Evolutionary conservation across 2,113 vertebrate genomes (phyloP).

Genomic region (Desmodus rotundus): DNA sequence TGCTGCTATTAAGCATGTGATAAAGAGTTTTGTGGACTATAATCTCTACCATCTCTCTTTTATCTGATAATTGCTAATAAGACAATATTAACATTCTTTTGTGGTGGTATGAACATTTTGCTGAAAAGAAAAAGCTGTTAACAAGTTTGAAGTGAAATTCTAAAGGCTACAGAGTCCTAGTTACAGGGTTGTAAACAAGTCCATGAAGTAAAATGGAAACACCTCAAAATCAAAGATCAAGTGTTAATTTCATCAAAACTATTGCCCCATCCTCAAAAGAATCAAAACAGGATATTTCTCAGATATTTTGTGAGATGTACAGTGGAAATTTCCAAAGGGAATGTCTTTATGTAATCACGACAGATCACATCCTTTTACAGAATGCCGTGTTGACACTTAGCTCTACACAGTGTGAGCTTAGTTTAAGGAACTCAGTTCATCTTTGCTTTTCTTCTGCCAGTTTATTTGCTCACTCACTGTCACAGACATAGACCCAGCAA

Average conservation of each 20-base stretch:
- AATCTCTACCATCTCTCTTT: neutral
- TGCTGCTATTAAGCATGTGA: neutral
- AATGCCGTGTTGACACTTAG: neutral
- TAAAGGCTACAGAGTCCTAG: neutral
- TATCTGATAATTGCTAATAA: neutral
- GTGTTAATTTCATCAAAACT: constrained; percentile 16
- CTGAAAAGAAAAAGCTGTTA: constrained; percentile 11
- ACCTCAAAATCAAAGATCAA: neutral
- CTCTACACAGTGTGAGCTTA: neutral
- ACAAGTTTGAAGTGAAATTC: neutral
- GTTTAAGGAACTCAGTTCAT: neutral
- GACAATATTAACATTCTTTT: neutral
- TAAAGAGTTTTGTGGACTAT: neutral
- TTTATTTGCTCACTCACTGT: neutral
- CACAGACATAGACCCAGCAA: neutral
- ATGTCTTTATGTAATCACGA: neutral
- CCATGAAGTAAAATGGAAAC: constrained; percentile 24
- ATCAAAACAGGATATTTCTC: neutral
- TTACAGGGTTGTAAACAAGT: neutral
- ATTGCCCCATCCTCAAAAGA: neutral
- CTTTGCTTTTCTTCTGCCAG: constrained; percentile 2
- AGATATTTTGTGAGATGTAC: constrained; percentile 25
- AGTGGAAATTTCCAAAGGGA: constrained; percentile 41
- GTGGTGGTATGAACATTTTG: neutral
- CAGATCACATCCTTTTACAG: neutral